Percentiles rank a stretch among this genome's conserved stretches.
These are phyloP conservation scores for Cathartes aura DNA, from an alignment of 2,113 vertebrate genomes.

Conservation along the genomic window DNA sequence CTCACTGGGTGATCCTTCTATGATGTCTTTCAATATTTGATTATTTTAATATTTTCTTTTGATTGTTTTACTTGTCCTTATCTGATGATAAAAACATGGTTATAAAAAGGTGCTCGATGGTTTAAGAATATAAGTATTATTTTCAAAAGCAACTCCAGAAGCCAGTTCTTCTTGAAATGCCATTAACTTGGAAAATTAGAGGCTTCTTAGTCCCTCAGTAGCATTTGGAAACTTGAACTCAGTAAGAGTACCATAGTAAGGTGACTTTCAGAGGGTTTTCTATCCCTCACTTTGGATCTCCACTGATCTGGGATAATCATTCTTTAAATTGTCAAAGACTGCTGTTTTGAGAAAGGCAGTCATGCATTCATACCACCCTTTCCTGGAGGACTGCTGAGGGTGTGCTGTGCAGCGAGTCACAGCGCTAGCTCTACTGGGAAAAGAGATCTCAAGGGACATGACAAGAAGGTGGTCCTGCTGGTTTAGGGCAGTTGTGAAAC, in stretches of 20 bases:
- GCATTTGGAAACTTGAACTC: neutral
- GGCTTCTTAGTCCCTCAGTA: neutral
- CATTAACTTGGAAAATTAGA: neutral
- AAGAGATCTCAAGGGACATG: neutral
- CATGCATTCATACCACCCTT: neutral
- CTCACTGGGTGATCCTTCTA: neutral
- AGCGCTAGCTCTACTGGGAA: fast-evolving
- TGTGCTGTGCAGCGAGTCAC: neutral
- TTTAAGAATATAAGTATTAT: neutral
- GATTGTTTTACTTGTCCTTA: neutral
- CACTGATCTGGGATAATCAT: neutral
- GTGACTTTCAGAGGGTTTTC: neutral
- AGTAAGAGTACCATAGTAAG: neutral
- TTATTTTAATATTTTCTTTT: neutral
- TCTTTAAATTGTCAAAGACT: neutral
- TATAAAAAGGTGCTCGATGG: neutral
- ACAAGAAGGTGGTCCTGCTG: neutral
- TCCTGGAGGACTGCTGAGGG: neutral
- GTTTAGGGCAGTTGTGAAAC: neutral
- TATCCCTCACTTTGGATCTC: neutral
- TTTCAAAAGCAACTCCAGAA: neutral
- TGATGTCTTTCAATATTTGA: neutral
- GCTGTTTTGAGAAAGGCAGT: neutral
- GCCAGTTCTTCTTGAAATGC: neutral
- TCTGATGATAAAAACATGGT: neutral